Base-by-base conservation (phyloP, 30 jellyfish, hydroid and myxozoan genomes). In the Aurelia sp. region DNA sequence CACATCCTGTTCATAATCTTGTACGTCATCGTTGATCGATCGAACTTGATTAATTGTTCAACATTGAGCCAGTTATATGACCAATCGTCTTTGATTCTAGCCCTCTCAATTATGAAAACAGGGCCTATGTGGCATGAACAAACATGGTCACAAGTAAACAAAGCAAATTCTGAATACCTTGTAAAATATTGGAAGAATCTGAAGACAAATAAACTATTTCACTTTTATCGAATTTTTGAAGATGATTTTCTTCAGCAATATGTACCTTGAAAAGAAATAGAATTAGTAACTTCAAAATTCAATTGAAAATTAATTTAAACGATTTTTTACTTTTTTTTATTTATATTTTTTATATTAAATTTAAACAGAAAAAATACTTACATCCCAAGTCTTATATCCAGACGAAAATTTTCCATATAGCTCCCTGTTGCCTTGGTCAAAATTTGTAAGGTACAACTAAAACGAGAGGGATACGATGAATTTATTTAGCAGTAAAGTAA, bases 331-430 rank as follows among this genome's bases (percentile, higher is more conserved):
- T n/a, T n/a, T n/a, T n/a, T n/a, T n/a, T n/a, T n/a, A n/a, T n/a
- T n/a, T n/a, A n/a, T n/a, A n/a, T n/a, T n/a, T n/a, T n/a, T n/a
- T n/a, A n/a, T n/a, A n/a, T n/a, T n/a, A n/a, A n/a, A n/a, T n/a
- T n/a, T n/a, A 33, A 41, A 8, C 4, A 47, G 9, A 19, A n/a
- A 10, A 17, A 5, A 13, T 50, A 81, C 92, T 80, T 18, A 89
- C 97, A 82, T 85, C 93, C 99, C 99, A 95, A n/a, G 81, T 64
- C 31, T 51, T 58, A 65, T 84, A 85, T 64, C 98, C 98, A 12
- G 97, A 87, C 10, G 91, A 87, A 38, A 64, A 52, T 21, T 68
- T 15, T 4, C 81, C 81, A 70, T 90, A 86, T 5, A 95, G 87
- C 4, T 60, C 94, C 70, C 86, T 81, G 64, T 81, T 77, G 53